Percentiles rank a stretch among this genome's conserved stretches.
Evolutionary conservation across 2,888 invertebrate species (phyloP).

Genomic region (Incurvaria masculella): DNA sequence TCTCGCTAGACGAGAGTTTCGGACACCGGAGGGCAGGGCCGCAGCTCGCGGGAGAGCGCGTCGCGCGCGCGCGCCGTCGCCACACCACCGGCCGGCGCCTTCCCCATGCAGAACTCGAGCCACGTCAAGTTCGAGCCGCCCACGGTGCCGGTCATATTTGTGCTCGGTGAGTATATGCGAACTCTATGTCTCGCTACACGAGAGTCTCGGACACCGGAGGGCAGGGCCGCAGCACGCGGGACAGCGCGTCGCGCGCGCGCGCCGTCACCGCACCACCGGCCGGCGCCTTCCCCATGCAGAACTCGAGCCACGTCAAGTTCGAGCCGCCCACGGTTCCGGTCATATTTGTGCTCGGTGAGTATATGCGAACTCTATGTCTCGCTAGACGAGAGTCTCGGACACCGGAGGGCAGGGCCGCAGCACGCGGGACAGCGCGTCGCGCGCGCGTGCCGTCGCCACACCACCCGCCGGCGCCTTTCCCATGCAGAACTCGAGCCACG

Average conservation of each 20-base stretch:
- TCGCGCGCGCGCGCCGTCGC: conserved; percentile 46
- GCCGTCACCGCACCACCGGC: conserved; percentile 59
- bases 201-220: conserved; percentile 29
- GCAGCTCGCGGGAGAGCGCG: conserved; percentile 50
- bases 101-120: conserved; percentile 76
- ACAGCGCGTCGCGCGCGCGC: conserved; percentile 44
- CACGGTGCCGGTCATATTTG: conserved; percentile 84
- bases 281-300: conserved; percentile 74
- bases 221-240: conserved; percentile 50
- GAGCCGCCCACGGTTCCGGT: conserved; percentile 85
- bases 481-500: conserved; percentile 75
- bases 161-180: conserved; percentile 77
- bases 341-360: conserved; percentile 80
- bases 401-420: conserved; percentile 37
- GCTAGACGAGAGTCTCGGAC: conserved; percentile 33
- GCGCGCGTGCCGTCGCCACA: conserved; percentile 50
- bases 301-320: conserved; percentile 77
- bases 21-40: conserved; percentile 32
- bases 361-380: no score
- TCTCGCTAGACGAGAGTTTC: no score
- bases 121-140: conserved; percentile 83
- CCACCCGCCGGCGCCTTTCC: conserved; percentile 70
- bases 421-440: conserved; percentile 52
- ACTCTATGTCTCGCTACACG: no score
- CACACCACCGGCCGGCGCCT: conserved; percentile 67